Evolutionary conservation across 2,113 vertebrate genomes (phyloP).

Genomic region (Xyliphius kryptos): DNA sequence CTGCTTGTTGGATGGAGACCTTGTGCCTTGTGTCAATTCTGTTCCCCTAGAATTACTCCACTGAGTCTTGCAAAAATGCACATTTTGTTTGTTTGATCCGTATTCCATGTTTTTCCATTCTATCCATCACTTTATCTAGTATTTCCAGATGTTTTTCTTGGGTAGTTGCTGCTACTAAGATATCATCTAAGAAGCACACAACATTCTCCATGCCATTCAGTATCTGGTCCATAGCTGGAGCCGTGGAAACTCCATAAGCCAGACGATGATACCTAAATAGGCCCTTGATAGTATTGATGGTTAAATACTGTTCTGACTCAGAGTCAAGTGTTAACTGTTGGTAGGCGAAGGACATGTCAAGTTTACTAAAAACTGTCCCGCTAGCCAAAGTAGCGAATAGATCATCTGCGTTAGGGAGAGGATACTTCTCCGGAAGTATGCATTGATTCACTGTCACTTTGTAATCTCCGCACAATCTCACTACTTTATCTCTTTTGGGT

Average conservation of each 20-base stretch:
- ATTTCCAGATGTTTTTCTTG: background rate
- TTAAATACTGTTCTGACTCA: background rate
- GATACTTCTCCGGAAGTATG: slow-evolving; percentile 1
- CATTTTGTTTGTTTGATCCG: background rate
- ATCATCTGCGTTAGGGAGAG: background rate
- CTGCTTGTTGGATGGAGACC: too few species aligned
- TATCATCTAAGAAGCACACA: slow-evolving; percentile 8
- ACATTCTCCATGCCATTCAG: background rate
- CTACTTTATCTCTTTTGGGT: slow-evolving; percentile 17
- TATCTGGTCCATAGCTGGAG: background rate
- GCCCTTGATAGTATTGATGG: background rate
- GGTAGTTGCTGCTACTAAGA: background rate
- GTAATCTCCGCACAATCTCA: too few species aligned
- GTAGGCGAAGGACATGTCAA: background rate
- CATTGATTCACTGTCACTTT: slow-evolving; percentile 27
- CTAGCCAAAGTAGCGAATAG: background rate
- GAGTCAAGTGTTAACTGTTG: background rate
- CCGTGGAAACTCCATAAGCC: background rate
- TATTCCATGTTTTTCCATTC: slow-evolving; percentile 1
- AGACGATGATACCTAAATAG: background rate
- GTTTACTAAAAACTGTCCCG: background rate
- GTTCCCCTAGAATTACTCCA: too few species aligned
- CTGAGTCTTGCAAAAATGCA: too few species aligned
- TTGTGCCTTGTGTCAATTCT: too few species aligned
- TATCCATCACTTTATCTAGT: slow-evolving; percentile 4